A percentile compares a stretch with the other conserved stretches of the same genome.
Conservation (phyloP, 2,113 vertebrate species). For the Suricata suricatta region DNA sequence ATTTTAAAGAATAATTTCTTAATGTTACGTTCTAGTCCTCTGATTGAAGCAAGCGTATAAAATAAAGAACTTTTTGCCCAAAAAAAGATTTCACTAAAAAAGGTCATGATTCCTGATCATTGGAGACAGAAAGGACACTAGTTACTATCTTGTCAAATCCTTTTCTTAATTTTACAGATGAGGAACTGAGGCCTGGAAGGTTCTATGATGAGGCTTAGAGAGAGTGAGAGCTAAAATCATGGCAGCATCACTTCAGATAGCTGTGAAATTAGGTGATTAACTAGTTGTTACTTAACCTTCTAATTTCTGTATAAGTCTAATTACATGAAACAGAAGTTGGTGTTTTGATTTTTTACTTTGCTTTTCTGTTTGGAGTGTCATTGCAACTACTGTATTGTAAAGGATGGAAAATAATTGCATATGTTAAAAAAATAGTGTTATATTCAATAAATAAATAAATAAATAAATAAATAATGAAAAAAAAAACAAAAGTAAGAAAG, state of each 20-base stretch:
- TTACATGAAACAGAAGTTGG: too few relatives aligned
- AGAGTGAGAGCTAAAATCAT: not conserved
- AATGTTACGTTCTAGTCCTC: constrained; percentile 9
- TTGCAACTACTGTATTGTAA: too few relatives aligned
- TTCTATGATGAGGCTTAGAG: not conserved
- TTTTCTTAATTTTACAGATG: constrained; percentile 43
- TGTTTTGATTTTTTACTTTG: too few relatives aligned
- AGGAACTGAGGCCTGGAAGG: constrained; percentile 34
- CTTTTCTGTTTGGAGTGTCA: too few relatives aligned
- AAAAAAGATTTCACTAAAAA: constrained; percentile 30
- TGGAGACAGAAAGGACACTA: constrained; percentile 9
- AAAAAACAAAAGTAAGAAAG: too few relatives aligned
- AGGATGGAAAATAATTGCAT: too few relatives aligned
- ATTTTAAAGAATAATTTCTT: constrained; percentile 30
- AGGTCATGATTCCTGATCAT: not conserved
- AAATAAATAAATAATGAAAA: too few relatives aligned
- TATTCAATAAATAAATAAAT: too few relatives aligned
- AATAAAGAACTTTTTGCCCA: constrained; percentile 49
- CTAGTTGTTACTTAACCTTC: too few relatives aligned
- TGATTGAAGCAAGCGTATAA: constrained; percentile 23
- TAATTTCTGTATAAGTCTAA: too few relatives aligned
- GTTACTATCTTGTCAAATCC: not conserved
- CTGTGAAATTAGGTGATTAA: too few relatives aligned
- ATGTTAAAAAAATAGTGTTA: too few relatives aligned
- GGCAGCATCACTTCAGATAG: not conserved